Conservation (phyloP, 2,113 vertebrate genomes). For the Phainopepla nitens region DNA sequence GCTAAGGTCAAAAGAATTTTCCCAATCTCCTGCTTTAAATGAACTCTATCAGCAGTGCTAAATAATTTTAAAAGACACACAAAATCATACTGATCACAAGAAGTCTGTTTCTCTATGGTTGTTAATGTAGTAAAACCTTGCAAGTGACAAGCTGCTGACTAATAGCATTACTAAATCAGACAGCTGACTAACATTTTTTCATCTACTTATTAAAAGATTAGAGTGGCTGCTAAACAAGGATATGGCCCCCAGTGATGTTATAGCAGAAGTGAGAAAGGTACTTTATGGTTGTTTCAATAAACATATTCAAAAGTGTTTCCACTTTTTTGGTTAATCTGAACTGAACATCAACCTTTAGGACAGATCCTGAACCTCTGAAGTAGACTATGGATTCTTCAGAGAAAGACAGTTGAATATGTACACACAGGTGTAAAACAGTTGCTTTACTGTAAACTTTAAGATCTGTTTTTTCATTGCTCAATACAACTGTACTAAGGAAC, state of each 20-base stretch:
- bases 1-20: not conserved
- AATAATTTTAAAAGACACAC: not conserved
- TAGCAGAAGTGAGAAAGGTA: not conserved
- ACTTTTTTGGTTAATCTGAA: not conserved
- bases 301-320: not conserved
- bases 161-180: slow-evolving; percentile 33
- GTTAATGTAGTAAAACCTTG: not conserved
- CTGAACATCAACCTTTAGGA: not conserved
- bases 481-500: not conserved
- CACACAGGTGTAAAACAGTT: rapidly evolving
- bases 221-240: not conserved
- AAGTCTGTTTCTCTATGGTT: not conserved
- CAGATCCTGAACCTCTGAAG: not conserved
- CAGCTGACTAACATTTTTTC: slow-evolving; percentile 29
- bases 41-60: not conserved
- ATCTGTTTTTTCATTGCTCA: not conserved
- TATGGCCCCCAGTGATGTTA: not conserved
- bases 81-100: not conserved
- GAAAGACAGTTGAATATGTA: rapidly evolving
- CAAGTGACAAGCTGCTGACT: slow-evolving; percentile 19
- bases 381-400: not conserved
- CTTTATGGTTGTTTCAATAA: not conserved
- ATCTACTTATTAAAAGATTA: slow-evolving; percentile 1
- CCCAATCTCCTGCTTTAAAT: not conserved
- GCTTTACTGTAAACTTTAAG: not conserved